These are phyloP conservation scores for Eriosoma lanigerum DNA, from an alignment of 1,140 invertebrate genomes.

Conservation along the genomic window DNA sequence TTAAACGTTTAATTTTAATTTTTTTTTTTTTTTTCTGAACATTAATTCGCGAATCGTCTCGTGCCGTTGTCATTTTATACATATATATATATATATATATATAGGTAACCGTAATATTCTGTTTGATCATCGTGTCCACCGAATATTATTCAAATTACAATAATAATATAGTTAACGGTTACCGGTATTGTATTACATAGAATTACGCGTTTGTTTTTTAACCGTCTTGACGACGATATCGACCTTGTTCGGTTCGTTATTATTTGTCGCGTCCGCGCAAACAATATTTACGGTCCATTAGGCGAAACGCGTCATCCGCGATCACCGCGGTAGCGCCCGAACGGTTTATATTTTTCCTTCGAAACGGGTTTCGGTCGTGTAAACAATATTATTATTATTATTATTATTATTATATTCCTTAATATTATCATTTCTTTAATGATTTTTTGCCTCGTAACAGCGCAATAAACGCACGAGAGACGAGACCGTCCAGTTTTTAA, in stretches of 20 bases:
- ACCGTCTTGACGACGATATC: background rate
- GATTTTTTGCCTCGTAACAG: too few species aligned
- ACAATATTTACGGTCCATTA: slow-evolving; percentile 14
- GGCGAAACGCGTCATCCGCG: background rate
- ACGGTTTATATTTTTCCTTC: background rate
- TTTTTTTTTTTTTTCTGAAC: too few species aligned
- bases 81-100: too few species aligned
- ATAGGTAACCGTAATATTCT: too few species aligned
- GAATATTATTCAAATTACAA: background rate
- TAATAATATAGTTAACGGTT: background rate
- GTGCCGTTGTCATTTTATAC: too few species aligned
- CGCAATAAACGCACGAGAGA: background rate
- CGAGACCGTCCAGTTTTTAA: background rate
- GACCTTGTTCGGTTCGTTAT: background rate
- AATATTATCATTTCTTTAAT: too few species aligned
- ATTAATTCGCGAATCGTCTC: too few species aligned
- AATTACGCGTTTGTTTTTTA: background rate
- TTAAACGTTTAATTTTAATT: too few species aligned
- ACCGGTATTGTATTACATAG: too few species aligned
- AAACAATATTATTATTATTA: background rate
- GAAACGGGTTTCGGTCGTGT: background rate
- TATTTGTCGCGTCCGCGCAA: background rate
- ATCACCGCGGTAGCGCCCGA: background rate
- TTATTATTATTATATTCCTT: background rate
- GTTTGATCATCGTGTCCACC: background rate